Evolutionary conservation across 2,113 vertebrate genomes (phyloP), one percentile per base, ranked within the genome.

Genomic region (Falco punctatus): DNA sequence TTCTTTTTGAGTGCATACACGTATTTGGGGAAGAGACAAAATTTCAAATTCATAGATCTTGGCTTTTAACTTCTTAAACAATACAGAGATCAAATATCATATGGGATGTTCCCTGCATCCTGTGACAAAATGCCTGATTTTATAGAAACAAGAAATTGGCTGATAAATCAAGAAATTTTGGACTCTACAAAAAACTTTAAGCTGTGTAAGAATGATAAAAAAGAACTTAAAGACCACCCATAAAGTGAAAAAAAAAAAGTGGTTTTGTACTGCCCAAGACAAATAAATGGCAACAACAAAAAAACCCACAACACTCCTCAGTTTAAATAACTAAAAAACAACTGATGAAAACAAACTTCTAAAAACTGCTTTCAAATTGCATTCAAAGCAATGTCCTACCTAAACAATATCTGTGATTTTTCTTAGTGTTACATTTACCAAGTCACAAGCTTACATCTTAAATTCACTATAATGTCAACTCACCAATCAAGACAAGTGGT

Each of bases 71-170:
- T 32, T 69, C 59, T 78, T 40, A 27, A 66, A 20, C 4, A 75
- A 32, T 9, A 57, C 5, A 42, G n/a, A 82, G 23, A 38, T 46
- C 46, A 88, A 72, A 32, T 27, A 88, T 17, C 14, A n/a, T 5
- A 61, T 4, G 15, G 7, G 14, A 78, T 0, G 1, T 58, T 49
- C 27, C 27, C 73, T 2, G 2, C 10, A 65, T 21, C 35, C 33
- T 40, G 10, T 58, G 51, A 28, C 28, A 58, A 26, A 71, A 69
- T 11, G 19, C 5, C 35, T 57, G 7, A 42, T 86, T 73, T 46
- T 33, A 84, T 1, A 32, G 32, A 65, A 72, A 70, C 11, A 11
- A 61, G 19, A 69, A 69, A 72, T 3, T 72, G 22, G 33, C 6
- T 15, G 15, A 70, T 24, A 55, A 77, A 74, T 35, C 10, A 46